Evolutionary conservation across 2,797 vertebrate species (phyloP).

Genomic region (Peromyscus attwateri): DNA sequence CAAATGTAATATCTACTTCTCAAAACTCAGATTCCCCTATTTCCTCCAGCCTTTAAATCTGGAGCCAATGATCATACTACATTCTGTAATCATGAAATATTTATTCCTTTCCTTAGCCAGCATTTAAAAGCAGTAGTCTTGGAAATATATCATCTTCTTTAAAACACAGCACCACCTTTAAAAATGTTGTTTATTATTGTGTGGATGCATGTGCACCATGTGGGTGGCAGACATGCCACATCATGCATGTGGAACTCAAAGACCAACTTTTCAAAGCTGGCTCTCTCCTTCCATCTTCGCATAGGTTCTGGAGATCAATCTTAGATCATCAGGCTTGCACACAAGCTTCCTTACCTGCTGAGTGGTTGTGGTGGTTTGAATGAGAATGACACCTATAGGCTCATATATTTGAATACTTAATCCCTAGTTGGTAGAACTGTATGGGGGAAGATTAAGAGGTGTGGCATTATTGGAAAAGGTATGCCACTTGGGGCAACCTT

Average conservation of each 20-base stretch:
- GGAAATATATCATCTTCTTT: not conserved
- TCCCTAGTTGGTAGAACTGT: not conserved
- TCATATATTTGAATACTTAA: not conserved
- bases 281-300: not conserved
- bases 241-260: not conserved
- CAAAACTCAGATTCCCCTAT: not conserved
- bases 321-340: not conserved
- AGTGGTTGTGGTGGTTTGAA: not conserved
- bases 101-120: not conserved
- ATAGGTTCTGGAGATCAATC: too few species aligned
- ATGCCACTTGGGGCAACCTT: not conserved
- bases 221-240: not conserved
- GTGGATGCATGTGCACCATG: not conserved
- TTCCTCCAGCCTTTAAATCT: not conserved
- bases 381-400: too few species aligned
- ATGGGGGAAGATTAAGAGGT: too few species aligned
- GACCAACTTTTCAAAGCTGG: not conserved
- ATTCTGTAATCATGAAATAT: not conserved
- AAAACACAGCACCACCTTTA: not conserved
- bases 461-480: not conserved
- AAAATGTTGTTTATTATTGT: not conserved
- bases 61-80: not conserved
- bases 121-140: not conserved
- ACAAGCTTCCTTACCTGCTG: not conserved
- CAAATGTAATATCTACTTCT: not conserved